Percentiles rank a stretch among this genome's conserved stretches.
These are phyloP conservation scores for Elmis aenea DNA, from an alignment of 2,888 invertebrate genomes.

Conservation along the genomic window DNA sequence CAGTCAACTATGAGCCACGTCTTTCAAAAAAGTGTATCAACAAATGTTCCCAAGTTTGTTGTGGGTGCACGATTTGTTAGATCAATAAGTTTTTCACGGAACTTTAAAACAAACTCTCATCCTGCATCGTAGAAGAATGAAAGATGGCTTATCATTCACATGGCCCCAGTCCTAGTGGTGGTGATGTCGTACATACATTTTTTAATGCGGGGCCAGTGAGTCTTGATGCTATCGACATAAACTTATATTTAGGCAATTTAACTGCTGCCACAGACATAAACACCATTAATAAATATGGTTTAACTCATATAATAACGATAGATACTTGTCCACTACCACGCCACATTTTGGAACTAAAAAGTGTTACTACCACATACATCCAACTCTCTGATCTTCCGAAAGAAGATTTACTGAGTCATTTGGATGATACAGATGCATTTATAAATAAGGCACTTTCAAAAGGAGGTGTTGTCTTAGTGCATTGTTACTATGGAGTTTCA, in stretches of 20 bases:
- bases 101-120: no score
- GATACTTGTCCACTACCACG: slow-evolving; percentile 80
- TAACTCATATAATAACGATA: slow-evolving; percentile 75
- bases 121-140: no score
- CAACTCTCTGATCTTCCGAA: slow-evolving; percentile 80
- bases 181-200: slow-evolving; percentile 43
- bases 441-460: slow-evolving; percentile 63
- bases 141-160: no score
- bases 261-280: slow-evolving; percentile 72
- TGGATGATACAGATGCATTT: slow-evolving; percentile 72
- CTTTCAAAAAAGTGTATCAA: no score
- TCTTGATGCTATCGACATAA: slow-evolving; percentile 51
- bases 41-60: no score
- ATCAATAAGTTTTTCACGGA: no score
- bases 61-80: no score
- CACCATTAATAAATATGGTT: slow-evolving; percentile 59
- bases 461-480: slow-evolving; percentile 75
- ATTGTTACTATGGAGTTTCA: slow-evolving; percentile 90
- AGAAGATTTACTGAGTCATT: slow-evolving; percentile 75
- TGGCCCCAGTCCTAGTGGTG: no score
- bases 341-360: slow-evolving; percentile 62
- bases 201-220: slow-evolving; percentile 57
- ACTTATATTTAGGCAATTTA: slow-evolving; percentile 66
- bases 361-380: slow-evolving; percentile 67
- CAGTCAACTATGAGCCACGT: no score